phyloP scores from a whole-genome alignment of 2,888 invertebrate species.

The Ischnura elegans region DNA sequence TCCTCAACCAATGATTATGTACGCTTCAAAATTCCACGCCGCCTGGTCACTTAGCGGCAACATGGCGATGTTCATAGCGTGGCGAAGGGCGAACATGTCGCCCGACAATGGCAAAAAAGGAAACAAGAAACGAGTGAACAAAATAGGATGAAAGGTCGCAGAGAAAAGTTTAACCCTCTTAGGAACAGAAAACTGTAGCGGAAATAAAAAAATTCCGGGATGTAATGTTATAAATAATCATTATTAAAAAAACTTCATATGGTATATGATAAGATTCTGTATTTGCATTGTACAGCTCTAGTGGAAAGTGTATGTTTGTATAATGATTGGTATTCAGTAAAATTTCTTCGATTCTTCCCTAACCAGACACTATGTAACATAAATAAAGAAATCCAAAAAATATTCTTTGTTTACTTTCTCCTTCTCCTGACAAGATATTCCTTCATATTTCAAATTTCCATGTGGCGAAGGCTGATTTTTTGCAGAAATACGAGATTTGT shows the following conservation, averaged over 20 bases:
- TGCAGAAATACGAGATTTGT: too few relatives aligned
- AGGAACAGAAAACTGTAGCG: constrained; percentile 49
- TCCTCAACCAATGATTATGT: background rate
- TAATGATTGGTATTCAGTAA: constrained; percentile 64
- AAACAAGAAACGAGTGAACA: background rate
- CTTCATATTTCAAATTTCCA: too few relatives aligned
- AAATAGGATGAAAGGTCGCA: background rate
- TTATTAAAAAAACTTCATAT: constrained; percentile 52
- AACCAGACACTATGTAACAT: constrained; percentile 57
- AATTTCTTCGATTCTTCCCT: constrained; percentile 61
- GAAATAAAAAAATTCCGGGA: constrained; percentile 14
- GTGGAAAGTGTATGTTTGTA: constrained; percentile 60
- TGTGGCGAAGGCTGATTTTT: too few relatives aligned
- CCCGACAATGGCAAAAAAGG: background rate
- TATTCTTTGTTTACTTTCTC: background rate
- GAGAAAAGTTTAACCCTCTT: constrained; percentile 31
- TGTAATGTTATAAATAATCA: constrained; percentile 50
- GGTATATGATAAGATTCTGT: constrained; percentile 54
- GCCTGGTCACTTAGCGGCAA: background rate
- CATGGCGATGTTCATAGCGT: background rate
- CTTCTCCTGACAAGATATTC: too few relatives aligned
- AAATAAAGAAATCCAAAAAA: constrained; percentile 59
- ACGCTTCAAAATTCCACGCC: background rate
- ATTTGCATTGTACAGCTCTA: constrained; percentile 63
- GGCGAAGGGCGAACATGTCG: background rate